These are phyloP conservation scores for Galerucella calmariensis DNA, from an alignment of 2,888 invertebrate species.

Conservation along the genomic window DNA sequence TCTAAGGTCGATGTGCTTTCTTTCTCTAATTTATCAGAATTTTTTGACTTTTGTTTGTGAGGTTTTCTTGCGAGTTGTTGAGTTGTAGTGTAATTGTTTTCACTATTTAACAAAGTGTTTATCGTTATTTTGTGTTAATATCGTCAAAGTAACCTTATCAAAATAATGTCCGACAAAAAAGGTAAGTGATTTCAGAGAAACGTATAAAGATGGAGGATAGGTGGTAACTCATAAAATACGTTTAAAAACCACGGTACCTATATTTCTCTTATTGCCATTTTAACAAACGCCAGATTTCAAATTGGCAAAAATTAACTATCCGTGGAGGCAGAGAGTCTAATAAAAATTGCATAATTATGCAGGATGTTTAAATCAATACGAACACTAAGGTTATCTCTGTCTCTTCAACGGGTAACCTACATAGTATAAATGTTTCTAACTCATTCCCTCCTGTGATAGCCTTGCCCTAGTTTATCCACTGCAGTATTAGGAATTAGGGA, in stretches of 20 bases:
- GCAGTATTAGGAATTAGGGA: constrained; percentile 58
- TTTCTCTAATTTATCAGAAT: constrained; percentile 44
- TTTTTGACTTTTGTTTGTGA: constrained; percentile 45
- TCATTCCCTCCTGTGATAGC: constrained; percentile 61
- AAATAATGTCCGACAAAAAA: constrained; percentile 58
- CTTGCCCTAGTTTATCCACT: constrained; percentile 65
- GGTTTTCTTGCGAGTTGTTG: constrained; percentile 40
- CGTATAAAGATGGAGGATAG: constrained; percentile 45
- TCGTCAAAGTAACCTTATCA: constrained; percentile 36
- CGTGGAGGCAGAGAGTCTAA: constrained; percentile 44
- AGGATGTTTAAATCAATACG: constrained; percentile 65
- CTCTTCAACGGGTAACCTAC: constrained; percentile 57
- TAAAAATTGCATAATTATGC: constrained; percentile 61
- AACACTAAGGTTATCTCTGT: constrained; percentile 62
- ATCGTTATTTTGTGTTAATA: constrained; percentile 41
- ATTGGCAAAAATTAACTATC: constrained; percentile 31
- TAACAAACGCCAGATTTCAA: constrained; percentile 22
- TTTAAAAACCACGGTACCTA: constrained; percentile 14
- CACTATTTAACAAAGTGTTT: constrained; percentile 39
- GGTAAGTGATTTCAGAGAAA: constrained; percentile 50
- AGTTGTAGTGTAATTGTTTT: constrained; percentile 44
- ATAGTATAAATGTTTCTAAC: constrained; percentile 57
- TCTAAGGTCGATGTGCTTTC: constrained; percentile 39
- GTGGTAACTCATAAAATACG: constrained; percentile 37
- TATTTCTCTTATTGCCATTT: constrained; percentile 14